Evolutionary conservation across 2,113 vertebrate genomes (phyloP).

Genomic region (Mustelus asterias): DNA sequence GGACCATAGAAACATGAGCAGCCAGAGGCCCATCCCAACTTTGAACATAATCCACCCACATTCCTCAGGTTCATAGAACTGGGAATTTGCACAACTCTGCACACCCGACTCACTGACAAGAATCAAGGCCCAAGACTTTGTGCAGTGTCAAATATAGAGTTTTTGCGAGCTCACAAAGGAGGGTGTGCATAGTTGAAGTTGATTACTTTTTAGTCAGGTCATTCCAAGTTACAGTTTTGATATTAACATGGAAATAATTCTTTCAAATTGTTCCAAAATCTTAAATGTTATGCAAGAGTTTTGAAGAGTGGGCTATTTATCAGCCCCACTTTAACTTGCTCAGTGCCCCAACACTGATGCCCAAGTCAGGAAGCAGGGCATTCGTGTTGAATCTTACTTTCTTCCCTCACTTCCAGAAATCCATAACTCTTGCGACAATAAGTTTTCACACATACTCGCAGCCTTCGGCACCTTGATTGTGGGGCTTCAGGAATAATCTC

Average conservation of each 20-base stretch:
- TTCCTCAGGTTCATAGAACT: too few species aligned
- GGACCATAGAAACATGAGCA: too few species aligned
- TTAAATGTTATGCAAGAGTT: not conserved
- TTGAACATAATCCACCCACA: too few species aligned
- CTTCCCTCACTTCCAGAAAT: not conserved
- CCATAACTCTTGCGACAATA: not conserved
- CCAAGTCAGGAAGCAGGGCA: not conserved
- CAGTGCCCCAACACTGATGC: not conserved
- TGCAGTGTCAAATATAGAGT: not conserved
- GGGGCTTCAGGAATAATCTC: not conserved
- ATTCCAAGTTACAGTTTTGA: not conserved
- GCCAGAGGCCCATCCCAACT: too few species aligned
- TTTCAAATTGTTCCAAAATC: not conserved
- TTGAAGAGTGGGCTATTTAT: not conserved
- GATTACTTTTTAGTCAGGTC: not conserved
- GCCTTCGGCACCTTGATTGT: not conserved
- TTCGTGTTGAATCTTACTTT: not conserved
- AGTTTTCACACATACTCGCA: not conserved
- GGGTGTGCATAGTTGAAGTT: not conserved
- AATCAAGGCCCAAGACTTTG: not conserved
- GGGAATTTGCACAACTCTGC: too few species aligned
- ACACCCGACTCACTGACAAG: too few species aligned
- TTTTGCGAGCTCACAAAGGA: not conserved
- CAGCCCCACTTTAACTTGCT: not conserved
- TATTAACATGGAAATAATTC: not conserved